phyloP scores from a whole-genome alignment of 2,888 invertebrate genomes.

The Archaeoteleia sp. region DNA sequence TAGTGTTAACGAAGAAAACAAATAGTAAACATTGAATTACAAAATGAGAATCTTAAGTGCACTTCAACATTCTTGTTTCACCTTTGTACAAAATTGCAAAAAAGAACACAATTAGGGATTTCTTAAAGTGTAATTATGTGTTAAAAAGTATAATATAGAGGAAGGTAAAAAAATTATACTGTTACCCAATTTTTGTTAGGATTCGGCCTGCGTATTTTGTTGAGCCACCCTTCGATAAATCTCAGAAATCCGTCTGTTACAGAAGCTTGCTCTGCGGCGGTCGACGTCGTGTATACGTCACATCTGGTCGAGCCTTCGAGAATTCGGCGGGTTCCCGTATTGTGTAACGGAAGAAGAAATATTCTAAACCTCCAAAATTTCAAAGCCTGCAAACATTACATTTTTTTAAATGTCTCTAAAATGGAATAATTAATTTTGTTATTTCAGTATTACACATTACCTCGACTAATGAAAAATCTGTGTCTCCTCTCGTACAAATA shows the following conservation, averaged over 20 bases:
- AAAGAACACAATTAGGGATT: too few species aligned
- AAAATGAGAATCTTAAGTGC: too few species aligned
- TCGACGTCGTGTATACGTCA: conserved; percentile 87
- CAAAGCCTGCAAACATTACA: conserved; percentile 78
- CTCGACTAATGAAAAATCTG: conserved; percentile 91
- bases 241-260: conserved; percentile 85
- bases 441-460: conserved; percentile 74
- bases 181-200: conserved; percentile 86
- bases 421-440: conserved; percentile 1
- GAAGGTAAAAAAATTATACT: too few species aligned
- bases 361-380: conserved; percentile 96
- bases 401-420: not conserved
- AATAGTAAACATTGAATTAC: too few species aligned
- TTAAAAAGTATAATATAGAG: too few species aligned
- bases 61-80: too few species aligned
- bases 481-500: conserved; percentile 95
- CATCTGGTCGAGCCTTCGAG: conserved; percentile 84
- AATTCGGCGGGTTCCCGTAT: conserved; percentile 86
- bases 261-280: conserved; percentile 77
- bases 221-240: conserved; percentile 90
- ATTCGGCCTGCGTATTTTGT: conserved; percentile 88
- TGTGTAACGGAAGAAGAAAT: conserved; percentile 88
- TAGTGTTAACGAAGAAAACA: too few species aligned
- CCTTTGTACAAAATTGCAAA: too few species aligned
- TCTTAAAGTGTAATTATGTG: too few species aligned